These are phyloP conservation scores for Gorsachius magnificus DNA, from an alignment of 2,797 vertebrate species.

Conservation along the genomic window DNA sequence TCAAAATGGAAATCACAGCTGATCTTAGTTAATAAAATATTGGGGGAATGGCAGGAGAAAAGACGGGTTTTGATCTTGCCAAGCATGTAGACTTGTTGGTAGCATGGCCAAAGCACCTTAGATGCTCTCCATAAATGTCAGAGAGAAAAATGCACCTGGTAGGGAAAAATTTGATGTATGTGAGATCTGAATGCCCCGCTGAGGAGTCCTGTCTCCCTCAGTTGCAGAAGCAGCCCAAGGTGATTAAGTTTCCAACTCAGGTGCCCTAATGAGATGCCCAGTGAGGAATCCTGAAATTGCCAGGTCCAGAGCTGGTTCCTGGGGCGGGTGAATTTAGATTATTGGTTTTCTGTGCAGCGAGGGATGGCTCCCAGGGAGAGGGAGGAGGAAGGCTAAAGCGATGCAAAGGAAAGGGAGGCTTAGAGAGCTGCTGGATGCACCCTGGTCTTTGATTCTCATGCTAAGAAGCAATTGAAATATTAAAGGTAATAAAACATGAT, in stretches of 20 bases:
- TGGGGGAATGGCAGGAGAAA: neutral
- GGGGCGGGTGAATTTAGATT: neutral
- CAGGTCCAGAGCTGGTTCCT: neutral
- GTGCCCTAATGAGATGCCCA: neutral
- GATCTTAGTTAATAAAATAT: neutral
- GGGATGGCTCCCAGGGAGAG: neutral
- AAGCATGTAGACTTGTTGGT: neutral
- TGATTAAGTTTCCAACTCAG: neutral
- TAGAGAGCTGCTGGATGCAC: neutral
- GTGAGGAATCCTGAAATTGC: neutral
- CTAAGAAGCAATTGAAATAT: slow-evolving; percentile 67
- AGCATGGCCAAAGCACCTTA: neutral
- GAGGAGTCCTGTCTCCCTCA: neutral
- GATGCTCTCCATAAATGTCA: neutral
- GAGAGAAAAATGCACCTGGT: neutral
- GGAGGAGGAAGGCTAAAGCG: neutral
- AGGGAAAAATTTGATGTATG: neutral
- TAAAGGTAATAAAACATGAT: slow-evolving; percentile 67
- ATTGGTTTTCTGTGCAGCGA: fast-evolving
- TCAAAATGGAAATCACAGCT: neutral
- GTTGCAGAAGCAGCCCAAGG: neutral
- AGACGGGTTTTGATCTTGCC: neutral
- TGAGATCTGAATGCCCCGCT: neutral
- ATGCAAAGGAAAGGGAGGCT: neutral
- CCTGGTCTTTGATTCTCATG: slow-evolving; percentile 27